Conservation (phyloP, 2,797 vertebrate genomes). For the Mico argentatus region DNA sequence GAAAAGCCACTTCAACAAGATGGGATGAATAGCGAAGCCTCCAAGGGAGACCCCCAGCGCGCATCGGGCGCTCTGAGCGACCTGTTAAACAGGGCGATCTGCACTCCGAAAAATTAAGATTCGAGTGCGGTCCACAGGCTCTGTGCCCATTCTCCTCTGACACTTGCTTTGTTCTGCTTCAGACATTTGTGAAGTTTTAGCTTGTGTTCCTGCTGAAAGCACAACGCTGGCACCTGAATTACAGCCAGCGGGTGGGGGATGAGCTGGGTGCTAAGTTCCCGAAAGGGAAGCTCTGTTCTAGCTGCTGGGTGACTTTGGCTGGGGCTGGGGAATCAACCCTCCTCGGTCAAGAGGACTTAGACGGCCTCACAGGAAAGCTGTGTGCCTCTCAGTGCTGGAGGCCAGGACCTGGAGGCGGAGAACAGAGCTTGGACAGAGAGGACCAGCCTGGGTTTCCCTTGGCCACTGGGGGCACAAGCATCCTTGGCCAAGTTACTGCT, state of each 20-base stretch:
- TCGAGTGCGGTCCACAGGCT: neutral
- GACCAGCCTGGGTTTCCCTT: accelerated
- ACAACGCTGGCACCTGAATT: accelerated
- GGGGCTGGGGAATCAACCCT: neutral
- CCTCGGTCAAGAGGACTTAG: accelerated
- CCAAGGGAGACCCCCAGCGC: accelerated
- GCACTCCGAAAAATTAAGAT: neutral
- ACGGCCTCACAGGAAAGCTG: accelerated
- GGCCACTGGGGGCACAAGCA: accelerated
- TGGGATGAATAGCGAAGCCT: neutral
- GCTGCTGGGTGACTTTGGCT: neutral
- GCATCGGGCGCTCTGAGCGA: accelerated
- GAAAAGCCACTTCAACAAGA: neutral
- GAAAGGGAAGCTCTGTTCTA: neutral
- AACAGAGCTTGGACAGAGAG: accelerated
- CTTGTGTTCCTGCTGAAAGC: no score
- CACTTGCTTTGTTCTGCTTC: neutral
- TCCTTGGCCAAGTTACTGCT: neutral
- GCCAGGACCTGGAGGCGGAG: accelerated
- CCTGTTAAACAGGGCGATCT: no score
- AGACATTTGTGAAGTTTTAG: neutral
- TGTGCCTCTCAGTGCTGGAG: accelerated
- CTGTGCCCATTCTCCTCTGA: neutral
- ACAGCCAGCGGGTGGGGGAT: accelerated
- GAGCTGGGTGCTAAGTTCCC: accelerated